A percentile compares a stretch with the other conserved stretches of the same genome.
phyloP scores from a whole-genome alignment of 1,140 invertebrate genomes.

The Alviniconcha marisindica region DNA sequence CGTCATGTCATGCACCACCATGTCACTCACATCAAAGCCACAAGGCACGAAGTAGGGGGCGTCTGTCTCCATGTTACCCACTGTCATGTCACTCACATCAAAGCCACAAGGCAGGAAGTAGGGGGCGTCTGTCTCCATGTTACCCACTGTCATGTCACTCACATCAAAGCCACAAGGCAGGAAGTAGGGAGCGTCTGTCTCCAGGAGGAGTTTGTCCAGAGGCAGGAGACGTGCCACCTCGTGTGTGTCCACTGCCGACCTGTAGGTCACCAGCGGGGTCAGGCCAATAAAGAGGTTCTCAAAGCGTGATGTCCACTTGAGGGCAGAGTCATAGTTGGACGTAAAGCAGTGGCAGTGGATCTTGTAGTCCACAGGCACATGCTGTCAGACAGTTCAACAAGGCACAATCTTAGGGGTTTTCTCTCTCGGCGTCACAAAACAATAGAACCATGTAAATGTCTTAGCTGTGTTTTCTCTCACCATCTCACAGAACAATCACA shows the following conservation, averaged over 20 bases:
- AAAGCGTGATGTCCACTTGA: constrained; percentile 74
- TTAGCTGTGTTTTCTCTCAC: no score
- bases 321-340: constrained; percentile 67
- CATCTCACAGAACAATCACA: no score
- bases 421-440: no score
- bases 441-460: no score
- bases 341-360: constrained; percentile 79
- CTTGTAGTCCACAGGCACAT: constrained; percentile 72
- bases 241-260: constrained; percentile 63
- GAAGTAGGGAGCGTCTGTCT: constrained; percentile 79
- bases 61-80: constrained; percentile 78
- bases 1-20: no score
- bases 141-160: no score
- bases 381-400: constrained; percentile 64
- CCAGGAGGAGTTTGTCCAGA: constrained; percentile 75
- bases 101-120: constrained; percentile 76
- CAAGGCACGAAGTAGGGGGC: constrained; percentile 78
- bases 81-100: constrained; percentile 30
- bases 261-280: constrained; percentile 76
- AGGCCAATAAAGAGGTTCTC: constrained; percentile 76
- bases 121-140: constrained; percentile 79
- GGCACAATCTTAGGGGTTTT: not conserved
- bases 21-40: constrained; percentile 45
- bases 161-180: constrained; percentile 67
- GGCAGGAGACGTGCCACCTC: constrained; percentile 74